A percentile compares a stretch with the other conserved stretches of the same genome.
These are phyloP conservation scores for Sinohyriopsis cumingii DNA, from an alignment of 2,888 invertebrate genomes.

Conservation along the genomic window DNA sequence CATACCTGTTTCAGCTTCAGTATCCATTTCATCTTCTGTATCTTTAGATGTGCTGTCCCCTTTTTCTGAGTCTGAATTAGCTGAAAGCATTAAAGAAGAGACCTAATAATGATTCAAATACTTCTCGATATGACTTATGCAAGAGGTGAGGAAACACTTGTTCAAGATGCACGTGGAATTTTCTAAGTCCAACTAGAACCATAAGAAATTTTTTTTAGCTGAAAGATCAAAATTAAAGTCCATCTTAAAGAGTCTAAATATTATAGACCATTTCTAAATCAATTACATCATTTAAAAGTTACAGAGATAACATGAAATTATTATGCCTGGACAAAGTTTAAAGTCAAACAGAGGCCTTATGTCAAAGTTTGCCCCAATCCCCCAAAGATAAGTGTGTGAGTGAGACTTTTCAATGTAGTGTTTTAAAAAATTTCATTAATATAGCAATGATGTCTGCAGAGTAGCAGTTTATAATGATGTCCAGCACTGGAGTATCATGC, in stretches of 20 bases:
- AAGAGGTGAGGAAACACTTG: not conserved
- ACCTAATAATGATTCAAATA: not conserved
- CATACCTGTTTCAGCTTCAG: slow-evolving; percentile 47
- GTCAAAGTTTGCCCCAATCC: no score
- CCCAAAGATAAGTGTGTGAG: no score
- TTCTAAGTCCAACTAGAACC: not conserved
- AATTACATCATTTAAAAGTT: no score
- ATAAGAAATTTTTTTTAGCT: not conserved
- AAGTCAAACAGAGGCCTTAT: no score
- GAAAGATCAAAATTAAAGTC: not conserved
- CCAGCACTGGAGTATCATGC: no score
- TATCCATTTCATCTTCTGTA: slow-evolving; percentile 63
- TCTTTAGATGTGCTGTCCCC: slow-evolving; percentile 61
- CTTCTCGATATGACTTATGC: not conserved
- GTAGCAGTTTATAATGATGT: no score
- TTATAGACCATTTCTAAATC: no score
- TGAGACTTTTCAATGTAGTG: no score
- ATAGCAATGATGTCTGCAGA: no score
- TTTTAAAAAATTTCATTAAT: no score
- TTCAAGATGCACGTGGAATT: not conserved
- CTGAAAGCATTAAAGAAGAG: slow-evolving; percentile 21
- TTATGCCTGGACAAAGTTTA: no score
- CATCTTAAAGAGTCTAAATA: not conserved
- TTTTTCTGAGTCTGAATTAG: slow-evolving; percentile 58
- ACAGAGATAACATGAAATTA: no score